Base-by-base conservation (phyloP, 1,140 invertebrate species). In the Dinothrombium tinctorium region DNA sequence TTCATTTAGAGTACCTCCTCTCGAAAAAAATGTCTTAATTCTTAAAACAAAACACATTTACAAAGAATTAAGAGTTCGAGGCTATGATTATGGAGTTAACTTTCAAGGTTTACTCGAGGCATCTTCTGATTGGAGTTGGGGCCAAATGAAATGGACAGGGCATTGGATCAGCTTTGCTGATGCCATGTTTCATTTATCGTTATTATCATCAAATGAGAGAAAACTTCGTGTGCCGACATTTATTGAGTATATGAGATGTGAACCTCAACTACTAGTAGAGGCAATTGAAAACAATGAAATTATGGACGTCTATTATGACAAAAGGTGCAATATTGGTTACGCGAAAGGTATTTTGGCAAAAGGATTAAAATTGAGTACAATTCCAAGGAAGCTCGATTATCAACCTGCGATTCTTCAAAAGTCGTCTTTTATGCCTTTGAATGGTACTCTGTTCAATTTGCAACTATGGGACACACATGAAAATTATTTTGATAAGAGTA, bases 11-110 rank as follows among this genome's bases (percentile, higher is more conserved):
- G 20, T 41, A 37, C n/a, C 45, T 37, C 26, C 42, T 42, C 14
- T 49, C 39, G 25, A 1, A 62, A 64, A 17, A 53, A 56, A 38
- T 44, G 20, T 37, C 57, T 57, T 79, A 36, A 62, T 68, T 20
- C 60, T 95, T n/a, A 65, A 59, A 5, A 62, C 62, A 11, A 61
- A 65, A 19, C 89, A 96, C 53, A 64, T 92, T 12, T 98, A 98
- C 64, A 92, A 92, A 56, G 86, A 92, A 57, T 61, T 96, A 9
- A 61, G 81, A 45, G 64, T 95, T 0, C 65, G 87, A 45, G 90
- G 89, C 5, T 96, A 96, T 56, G 82, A 95, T 54, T 96, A 96
- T 57, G 63, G 63, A 8, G 80, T 78, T 36, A 62, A 74, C 9
- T 98, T 95, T 67, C 70, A 75, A 47, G 84, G 78, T 23, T 73